Conservation (phyloP, 2,797 vertebrate genomes). For the Myotis findleyi region DNA sequence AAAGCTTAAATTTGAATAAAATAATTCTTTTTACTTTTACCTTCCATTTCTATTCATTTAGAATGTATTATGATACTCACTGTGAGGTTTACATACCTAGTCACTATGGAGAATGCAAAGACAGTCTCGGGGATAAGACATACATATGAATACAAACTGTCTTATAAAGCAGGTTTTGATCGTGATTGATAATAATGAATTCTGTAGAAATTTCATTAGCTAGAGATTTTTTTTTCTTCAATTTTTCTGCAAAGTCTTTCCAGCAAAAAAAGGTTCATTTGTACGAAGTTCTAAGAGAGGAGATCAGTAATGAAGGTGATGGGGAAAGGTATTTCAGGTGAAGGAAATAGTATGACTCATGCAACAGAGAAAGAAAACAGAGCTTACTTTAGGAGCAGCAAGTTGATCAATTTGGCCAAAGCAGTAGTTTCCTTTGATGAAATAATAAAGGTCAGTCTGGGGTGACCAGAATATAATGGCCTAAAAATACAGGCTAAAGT, state of each 20-base stretch:
- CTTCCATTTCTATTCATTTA: not conserved
- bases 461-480: conserved; percentile 7
- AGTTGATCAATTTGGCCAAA: not conserved
- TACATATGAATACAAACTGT: not conserved
- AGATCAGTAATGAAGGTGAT: not conserved
- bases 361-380: not conserved
- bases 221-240: not conserved
- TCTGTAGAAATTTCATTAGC: not conserved
- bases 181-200: not conserved
- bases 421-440: not conserved
- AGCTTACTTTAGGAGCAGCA: not conserved
- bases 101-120: not conserved
- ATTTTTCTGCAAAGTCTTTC: not conserved
- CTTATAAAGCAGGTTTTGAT: not conserved
- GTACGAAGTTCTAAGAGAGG: not conserved
- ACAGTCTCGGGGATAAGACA: not conserved
- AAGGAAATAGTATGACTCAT: not conserved
- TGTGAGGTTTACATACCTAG: not conserved
- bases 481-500: not conserved
- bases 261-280: not conserved
- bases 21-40: conserved; percentile 7
- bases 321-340: not conserved
- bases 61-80: not conserved
- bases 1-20: conserved; percentile 43
- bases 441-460: not conserved